Conservation (phyloP, 64 coral and sea anemone genomes). For the Montipora efflorescens region DNA sequence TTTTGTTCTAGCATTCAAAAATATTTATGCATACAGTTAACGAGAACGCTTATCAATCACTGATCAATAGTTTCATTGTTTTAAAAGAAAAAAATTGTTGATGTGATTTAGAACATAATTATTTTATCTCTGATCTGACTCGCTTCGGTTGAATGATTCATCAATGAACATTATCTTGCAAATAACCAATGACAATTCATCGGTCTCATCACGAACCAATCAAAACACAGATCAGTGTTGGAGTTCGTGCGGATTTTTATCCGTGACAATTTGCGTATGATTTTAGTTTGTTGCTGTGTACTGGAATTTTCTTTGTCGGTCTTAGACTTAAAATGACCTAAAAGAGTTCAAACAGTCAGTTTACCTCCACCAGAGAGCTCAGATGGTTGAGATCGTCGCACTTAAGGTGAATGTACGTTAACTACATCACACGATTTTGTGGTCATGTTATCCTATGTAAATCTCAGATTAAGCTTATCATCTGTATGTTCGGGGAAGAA, state of each 20-base stretch:
- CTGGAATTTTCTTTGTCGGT: conserved; percentile 23
- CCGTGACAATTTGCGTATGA: neutral
- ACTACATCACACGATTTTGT: neutral
- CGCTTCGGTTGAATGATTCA: conserved; percentile 24
- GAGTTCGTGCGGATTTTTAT: neutral
- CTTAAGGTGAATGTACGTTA: neutral
- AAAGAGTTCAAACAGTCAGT: neutral
- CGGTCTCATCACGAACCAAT: neutral
- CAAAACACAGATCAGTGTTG: neutral
- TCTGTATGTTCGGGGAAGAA: no score
- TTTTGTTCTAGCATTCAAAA: neutral
- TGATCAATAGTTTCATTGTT: no score
- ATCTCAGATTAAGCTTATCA: neutral
- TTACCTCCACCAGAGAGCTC: neutral
- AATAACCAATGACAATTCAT: conserved; percentile 29
- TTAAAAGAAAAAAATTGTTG: neutral
- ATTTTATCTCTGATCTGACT: neutral
- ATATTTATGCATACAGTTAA: no score
- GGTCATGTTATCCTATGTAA: neutral
- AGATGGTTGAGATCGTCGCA: neutral
- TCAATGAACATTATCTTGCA: neutral
- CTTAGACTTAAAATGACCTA: no score
- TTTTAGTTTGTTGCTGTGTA: neutral
- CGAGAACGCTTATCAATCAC: no score
- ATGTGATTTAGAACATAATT: conserved; percentile 9